Evolutionary conservation across 2,797 vertebrate genomes (phyloP).

Genomic region (Bradypodion pumilum): DNA sequence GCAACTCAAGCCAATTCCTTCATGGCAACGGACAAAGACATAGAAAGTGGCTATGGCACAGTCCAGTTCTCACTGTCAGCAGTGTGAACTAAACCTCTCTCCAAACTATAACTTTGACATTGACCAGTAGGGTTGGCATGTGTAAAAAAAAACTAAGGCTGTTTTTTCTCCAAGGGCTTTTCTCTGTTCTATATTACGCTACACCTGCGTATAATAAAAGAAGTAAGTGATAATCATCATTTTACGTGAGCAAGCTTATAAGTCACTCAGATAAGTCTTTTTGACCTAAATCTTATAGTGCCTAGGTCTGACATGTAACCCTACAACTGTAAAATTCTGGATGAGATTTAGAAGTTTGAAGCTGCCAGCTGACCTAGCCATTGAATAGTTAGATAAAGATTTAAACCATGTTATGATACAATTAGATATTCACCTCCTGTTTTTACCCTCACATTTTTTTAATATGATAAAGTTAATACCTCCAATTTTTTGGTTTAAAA

Average conservation of each 20-base stretch:
- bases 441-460: constrained; percentile 74
- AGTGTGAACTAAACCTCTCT: constrained; percentile 53
- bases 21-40: not conserved
- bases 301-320: constrained; percentile 79
- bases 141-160: constrained; percentile 55
- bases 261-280: constrained; percentile 82
- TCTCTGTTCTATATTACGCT: constrained; percentile 61
- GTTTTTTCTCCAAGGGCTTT: constrained; percentile 55
- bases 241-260: constrained; percentile 84
- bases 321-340: constrained; percentile 80
- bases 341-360: constrained; percentile 80
- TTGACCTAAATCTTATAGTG: constrained; percentile 83
- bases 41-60: not conserved
- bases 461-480: constrained; percentile 74
- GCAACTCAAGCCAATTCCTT: not conserved
- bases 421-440: constrained; percentile 80
- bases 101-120: constrained; percentile 56
- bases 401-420: constrained; percentile 79
- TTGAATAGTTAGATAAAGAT: constrained; percentile 80
- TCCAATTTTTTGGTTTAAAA: constrained; percentile 73
- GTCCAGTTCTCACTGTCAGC: not conserved
- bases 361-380: constrained; percentile 79
- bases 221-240: constrained; percentile 72
- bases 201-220: constrained; percentile 76
- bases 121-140: constrained; percentile 49